Evolutionary conservation across 2,797 vertebrate genomes (phyloP), one percentile per base, ranked within the genome.

Genomic region (Malacoctenus gilli): DNA sequence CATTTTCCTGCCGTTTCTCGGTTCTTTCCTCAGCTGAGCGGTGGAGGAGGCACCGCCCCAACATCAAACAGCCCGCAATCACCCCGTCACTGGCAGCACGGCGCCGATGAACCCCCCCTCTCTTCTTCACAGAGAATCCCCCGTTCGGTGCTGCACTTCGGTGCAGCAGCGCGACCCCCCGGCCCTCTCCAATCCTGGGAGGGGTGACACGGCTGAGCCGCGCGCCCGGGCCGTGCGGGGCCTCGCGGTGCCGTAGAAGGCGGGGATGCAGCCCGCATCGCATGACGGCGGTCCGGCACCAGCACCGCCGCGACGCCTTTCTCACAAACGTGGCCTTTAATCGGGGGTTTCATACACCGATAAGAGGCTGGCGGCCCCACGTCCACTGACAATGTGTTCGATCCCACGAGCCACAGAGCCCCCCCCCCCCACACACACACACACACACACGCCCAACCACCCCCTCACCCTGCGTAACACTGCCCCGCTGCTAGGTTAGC

Each of bases 41-140:
- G n/a, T n/a, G n/a, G n/a, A 53, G 72, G 87, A 92, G 92, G 92
- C 92, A 93, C 92, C 92, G 92, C 92, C 92, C 92, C 89, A 90
- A 87, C 73, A 91, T 89, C 90, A 88, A 77, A 88, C 86, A 79
- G 74, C 74, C 85, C 83, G 82, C 81, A 88, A 59, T 71, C 66
- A 47, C 68, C 19, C 52, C 64, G 14, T 16, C 49, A 59, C 25
- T 6, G 5, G 36, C 59, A 38, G n/a, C n/a, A n/a, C n/a, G n/a
- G n/a, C n/a, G n/a, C n/a, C n/a, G n/a, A n/a, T n/a, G n/a, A n/a
- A n/a, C n/a, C n/a, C n/a, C n/a, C n/a, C n/a, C n/a, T n/a, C n/a
- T n/a, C n/a, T n/a, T n/a, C n/a, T n/a, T n/a, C n/a, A n/a, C n/a
- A n/a, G n/a, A n/a, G n/a, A n/a, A n/a, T n/a, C n/a, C n/a, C n/a